Evolutionary conservation across 2,888 invertebrate species (phyloP), one percentile per base, ranked within the genome.

Genomic region (Hirtodrosophila trivittata): DNA sequence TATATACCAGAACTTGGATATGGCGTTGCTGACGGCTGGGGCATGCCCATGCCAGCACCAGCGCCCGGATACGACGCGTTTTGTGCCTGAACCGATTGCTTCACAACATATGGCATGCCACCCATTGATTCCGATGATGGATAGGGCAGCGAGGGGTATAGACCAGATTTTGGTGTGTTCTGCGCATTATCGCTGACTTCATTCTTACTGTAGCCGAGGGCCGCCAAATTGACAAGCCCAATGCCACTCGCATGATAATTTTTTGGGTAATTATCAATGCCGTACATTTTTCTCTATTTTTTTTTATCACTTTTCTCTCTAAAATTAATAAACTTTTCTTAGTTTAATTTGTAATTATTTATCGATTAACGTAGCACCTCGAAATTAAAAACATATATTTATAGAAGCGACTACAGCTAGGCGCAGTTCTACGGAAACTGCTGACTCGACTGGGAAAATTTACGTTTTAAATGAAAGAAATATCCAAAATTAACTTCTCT

Each of bases 211-310:
- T 89, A 89, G 47, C 89, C 90, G 42, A 90, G 69, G 18, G 90
- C 90, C 55, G 89, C 89, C 63, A 89, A 70, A 67, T 90, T 90
- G 37, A 89, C 88, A 50, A 89, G 87, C 42, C 90, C 90, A 74
- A 89, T 87, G 66, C 90, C 90, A 62, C 83, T 89, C 37, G 90
- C 85, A 73, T 89, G 88, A 83, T 89, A 90, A 78, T 90, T 90
- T 76, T 89, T 90, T 35, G 89, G 90, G 77, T 89, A 90, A 69
- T 88, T 82, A 77, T 82, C 82, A 54, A 82, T 67, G 56, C 75
- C 77, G 70, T 82, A 82, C 82, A 82, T 82, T 55, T 46, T 70
- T 42, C n/a, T n/a, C n/a, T 63, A 62, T 55, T 75, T 59, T 28
- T 18, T 30, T n/a, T 32, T 41, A 6, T 25, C 14, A 13, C 5